Percentiles rank a stretch among this genome's conserved stretches.
Evolutionary conservation across 2,113 vertebrate genomes (phyloP).

Genomic region (Pao palembangensis): DNA sequence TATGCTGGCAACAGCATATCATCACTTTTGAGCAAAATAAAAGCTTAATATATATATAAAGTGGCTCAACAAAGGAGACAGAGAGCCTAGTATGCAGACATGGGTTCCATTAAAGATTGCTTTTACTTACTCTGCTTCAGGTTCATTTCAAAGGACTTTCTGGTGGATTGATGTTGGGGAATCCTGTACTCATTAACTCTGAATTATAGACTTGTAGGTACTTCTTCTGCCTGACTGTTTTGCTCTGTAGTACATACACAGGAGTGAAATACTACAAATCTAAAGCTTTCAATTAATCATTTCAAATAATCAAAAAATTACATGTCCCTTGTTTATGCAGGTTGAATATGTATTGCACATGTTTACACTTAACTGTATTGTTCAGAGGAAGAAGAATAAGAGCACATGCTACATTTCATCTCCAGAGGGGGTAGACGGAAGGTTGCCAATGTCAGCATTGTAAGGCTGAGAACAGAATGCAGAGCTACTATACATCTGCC

Average conservation of each 20-base stretch:
- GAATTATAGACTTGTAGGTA: neutral
- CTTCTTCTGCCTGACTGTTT: slow-evolving; percentile 5
- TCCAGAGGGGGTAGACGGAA: no score
- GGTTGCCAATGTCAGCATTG: no score
- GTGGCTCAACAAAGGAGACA: neutral
- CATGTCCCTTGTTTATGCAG: neutral
- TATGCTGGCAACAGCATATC: neutral
- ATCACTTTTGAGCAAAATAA: neutral
- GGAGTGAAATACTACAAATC: neutral
- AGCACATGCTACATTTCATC: no score
- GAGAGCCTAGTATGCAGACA: neutral
- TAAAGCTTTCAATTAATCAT: neutral
- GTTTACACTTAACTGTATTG: no score
- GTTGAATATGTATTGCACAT: no score
- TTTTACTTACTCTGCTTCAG: slow-evolving; percentile 8
- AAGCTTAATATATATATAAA: neutral
- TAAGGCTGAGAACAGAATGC: no score
- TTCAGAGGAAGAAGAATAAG: no score
- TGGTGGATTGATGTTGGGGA: slow-evolving; percentile 4
- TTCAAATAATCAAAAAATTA: neutral
- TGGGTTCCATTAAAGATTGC: neutral
- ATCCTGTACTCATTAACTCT: neutral
- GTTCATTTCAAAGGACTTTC: slow-evolving; percentile 2
- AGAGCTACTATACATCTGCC: no score
- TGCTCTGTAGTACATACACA: neutral